Evolutionary conservation across 2,888 invertebrate species (phyloP), one percentile per base, ranked within the genome.

Genomic region (Thalpophila matura): DNA sequence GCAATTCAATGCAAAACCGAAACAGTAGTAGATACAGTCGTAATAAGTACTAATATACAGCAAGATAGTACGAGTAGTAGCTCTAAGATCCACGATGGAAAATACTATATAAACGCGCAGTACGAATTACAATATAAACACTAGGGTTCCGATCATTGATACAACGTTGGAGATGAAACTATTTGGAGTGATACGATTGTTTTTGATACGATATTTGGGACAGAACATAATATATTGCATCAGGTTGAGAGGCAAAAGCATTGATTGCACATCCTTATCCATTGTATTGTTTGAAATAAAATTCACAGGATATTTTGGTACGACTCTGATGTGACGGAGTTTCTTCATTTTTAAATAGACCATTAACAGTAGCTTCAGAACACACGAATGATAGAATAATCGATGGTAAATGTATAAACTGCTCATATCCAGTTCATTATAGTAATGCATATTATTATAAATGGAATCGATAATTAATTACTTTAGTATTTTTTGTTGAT

Each of bases 161-260:
- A 56, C 4, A 2, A 56, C 1, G 12, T 35, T 66, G 3, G 31
- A 42, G 0, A 40, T 16, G 0, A n/a, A 9, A 18, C 31, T 37
- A 24, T 64, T 64, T 26, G 42, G 20, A 14, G 40, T 37, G 10
- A 66, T 35, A 1, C 37, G 31, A 16, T 62, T 49, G 12, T 57
- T n/a, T 27, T 40, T 49, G 14, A 66, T 49, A 5, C 14, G 9
- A 16, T 66, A 66, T 27, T 49, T 61, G 4, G 61, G 53, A 12
- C 37, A 47, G 4, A 57, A 29, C 10, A 29, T 27, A 9, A 61
- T 16, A 2, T 20, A 7, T 22, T 57, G 61, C 38, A 53, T 49
- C 5, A 61, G n/a, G 10, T 61, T 53, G 5, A 66, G 43, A 38
- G 56, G 66, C 1, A 29, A 42, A 9, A 66, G 14, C 47, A 66